A percentile compares a stretch with the other conserved stretches of the same genome.
Evolutionary conservation across 2,797 vertebrate species (phyloP).

Genomic region (Chloroceryle amazona): DNA sequence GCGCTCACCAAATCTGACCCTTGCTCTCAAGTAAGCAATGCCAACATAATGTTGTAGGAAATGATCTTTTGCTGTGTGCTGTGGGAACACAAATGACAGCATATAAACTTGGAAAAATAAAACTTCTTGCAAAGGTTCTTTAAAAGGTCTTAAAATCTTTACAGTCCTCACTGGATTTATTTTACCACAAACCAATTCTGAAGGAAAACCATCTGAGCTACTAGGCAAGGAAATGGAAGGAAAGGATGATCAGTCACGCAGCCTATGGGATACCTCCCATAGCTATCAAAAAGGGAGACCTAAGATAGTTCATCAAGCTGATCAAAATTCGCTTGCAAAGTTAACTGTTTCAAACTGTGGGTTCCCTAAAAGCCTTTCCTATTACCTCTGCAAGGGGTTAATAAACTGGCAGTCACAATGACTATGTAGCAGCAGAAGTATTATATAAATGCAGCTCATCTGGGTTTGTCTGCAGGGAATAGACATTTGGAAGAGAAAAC

Average conservation of each 20-base stretch:
- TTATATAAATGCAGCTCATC: not conserved
- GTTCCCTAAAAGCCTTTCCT: not conserved
- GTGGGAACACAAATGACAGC: not conserved
- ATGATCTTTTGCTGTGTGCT: not conserved
- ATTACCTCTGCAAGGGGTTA: not conserved
- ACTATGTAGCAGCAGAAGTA: not conserved
- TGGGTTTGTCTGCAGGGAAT: not conserved
- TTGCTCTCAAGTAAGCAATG: not conserved
- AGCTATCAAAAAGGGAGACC: not conserved
- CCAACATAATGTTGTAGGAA: not conserved
- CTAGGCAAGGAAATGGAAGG: not conserved
- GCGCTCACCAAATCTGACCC: not conserved
- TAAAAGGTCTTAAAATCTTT: not conserved
- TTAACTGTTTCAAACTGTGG: not conserved
- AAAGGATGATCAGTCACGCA: not conserved
- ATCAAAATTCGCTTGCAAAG: slow-evolving; percentile 1
- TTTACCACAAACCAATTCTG: not conserved
- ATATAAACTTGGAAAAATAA: not conserved
- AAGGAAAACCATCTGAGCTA: not conserved
- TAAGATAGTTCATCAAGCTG: not conserved
- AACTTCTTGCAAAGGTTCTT: not conserved
- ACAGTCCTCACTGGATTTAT: not conserved
- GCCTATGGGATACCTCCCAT: not conserved
- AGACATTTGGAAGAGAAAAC: not conserved
- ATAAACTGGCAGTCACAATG: not conserved